phyloP scores from a whole-genome alignment of 2,888 invertebrate genomes.

The Ceramica pisi region DNA sequence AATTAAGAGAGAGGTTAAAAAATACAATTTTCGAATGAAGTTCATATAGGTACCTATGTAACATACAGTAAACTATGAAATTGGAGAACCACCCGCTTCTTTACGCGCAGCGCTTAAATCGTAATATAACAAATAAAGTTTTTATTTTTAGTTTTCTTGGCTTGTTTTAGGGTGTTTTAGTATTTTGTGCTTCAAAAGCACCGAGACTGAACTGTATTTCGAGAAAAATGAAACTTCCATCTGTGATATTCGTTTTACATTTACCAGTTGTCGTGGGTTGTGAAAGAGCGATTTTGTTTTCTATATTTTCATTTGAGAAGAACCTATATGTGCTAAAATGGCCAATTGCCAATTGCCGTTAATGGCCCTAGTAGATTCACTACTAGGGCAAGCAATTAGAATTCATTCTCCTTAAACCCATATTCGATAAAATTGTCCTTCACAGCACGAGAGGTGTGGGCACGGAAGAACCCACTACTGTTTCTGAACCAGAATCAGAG shows the following conservation, averaged over 20 bases:
- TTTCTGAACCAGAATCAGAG: neutral
- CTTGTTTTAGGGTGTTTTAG: too few species aligned
- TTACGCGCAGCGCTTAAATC: too few species aligned
- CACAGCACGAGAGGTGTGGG: neutral
- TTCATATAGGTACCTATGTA: neutral
- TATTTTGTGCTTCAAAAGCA: neutral
- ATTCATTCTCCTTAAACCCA: neutral
- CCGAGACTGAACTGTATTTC: too few species aligned
- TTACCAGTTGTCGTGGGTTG: neutral
- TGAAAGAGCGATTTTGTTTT: neutral
- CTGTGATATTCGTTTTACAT: too few species aligned
- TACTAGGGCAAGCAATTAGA: neutral
- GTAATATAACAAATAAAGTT: too few species aligned
- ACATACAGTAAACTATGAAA: too few species aligned
- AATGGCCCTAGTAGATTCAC: neutral
- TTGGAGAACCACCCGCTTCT: too few species aligned
- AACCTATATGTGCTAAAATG: neutral
- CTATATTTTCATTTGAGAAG: neutral
- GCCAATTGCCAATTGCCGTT: too few species aligned
- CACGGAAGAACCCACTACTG: neutral
- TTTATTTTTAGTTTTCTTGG: too few species aligned
- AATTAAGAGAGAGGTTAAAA: too few species aligned
- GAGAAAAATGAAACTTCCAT: too few species aligned
- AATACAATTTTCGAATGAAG: neutral
- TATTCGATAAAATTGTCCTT: neutral